phyloP scores from a whole-genome alignment of 2,797 vertebrate genomes.

The Bradypodion pumilum region DNA sequence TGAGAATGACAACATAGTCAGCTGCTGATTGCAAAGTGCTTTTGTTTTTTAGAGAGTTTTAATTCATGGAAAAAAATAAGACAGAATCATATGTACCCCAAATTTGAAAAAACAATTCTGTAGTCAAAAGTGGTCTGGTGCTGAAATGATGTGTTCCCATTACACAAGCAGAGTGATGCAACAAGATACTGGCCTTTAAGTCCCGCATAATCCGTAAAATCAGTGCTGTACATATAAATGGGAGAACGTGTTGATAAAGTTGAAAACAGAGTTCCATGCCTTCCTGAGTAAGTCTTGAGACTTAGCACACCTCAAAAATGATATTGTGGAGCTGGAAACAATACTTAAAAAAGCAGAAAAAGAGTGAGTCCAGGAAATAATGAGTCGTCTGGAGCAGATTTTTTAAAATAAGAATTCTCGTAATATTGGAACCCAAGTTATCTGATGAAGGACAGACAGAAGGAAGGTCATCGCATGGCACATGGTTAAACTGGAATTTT shows the following conservation, averaged over 20 bases:
- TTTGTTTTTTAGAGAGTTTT: too few species aligned
- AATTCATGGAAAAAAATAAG: too few species aligned
- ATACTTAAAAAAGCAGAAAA: background rate
- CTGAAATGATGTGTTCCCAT: background rate
- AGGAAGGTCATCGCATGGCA: background rate
- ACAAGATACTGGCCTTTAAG: background rate
- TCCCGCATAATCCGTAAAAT: background rate
- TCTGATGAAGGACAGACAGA: background rate
- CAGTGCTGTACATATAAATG: background rate
- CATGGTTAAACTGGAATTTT: background rate
- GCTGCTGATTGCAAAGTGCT: too few species aligned
- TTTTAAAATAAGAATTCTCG: background rate
- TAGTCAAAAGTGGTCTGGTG: background rate
- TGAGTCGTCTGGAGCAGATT: background rate
- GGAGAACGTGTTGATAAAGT: background rate
- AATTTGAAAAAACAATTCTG: background rate
- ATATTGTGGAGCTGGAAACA: background rate
- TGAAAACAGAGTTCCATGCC: background rate
- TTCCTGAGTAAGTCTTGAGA: background rate
- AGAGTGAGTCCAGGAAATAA: background rate
- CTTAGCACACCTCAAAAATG: background rate
- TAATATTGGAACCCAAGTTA: background rate
- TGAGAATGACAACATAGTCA: too few species aligned
- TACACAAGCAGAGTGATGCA: background rate
- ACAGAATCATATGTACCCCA: too few species aligned